These are phyloP conservation scores for Pristionchus maxplancki DNA, from an alignment of 2,888 invertebrate genomes.

Conservation along the genomic window DNA sequence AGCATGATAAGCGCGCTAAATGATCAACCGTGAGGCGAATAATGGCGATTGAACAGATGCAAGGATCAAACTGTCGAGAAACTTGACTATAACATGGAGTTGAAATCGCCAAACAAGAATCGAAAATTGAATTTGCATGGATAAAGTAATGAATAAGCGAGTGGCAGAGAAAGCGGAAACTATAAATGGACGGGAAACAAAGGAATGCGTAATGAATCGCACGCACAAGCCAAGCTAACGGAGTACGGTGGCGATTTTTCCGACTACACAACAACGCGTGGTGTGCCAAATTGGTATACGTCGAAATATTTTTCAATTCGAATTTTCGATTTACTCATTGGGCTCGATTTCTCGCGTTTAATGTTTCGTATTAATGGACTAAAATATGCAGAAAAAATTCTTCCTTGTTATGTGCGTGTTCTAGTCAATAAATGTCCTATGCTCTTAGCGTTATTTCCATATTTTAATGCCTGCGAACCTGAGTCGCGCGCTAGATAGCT, in stretches of 20 bases:
- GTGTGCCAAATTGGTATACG: constrained; percentile 3
- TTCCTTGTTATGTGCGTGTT: neutral
- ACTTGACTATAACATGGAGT: neutral
- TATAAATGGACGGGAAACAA: neutral
- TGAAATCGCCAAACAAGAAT: neutral
- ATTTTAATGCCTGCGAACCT: neutral
- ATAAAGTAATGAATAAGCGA: neutral
- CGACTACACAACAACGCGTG: neutral
- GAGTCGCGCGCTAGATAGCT: neutral
- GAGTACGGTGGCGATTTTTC: neutral
- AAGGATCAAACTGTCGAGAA: neutral
- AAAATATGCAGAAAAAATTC: neutral
- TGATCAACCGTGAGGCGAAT: neutral
- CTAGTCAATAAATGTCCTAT: too few relatives aligned
- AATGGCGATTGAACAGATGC: neutral
- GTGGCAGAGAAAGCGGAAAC: neutral
- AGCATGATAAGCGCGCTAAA: constrained; percentile 16
- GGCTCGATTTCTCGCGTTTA: neutral
- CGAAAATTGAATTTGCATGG: neutral
- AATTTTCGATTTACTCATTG: neutral
- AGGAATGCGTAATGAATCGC: constrained; percentile 22
- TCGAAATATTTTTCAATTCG: neutral
- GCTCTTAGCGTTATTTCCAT: too few relatives aligned
- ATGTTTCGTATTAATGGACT: neutral
- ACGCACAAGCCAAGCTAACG: neutral